Base-by-base conservation (phyloP, 64 coral and sea anemone species). In the Stylophora pistillata region DNA sequence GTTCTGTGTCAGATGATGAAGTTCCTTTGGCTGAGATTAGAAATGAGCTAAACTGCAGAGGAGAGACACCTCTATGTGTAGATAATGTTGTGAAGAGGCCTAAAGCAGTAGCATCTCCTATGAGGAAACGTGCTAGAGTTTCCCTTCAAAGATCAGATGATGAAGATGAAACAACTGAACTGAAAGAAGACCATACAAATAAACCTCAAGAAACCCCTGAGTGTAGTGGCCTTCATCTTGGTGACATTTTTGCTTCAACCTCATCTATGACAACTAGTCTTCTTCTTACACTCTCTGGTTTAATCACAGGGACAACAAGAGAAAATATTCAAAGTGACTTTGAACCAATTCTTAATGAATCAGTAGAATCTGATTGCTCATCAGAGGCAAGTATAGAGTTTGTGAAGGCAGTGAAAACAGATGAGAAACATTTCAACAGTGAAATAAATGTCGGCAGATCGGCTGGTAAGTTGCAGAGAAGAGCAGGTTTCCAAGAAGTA, bases 1-100 rank as follows among this genome's bases (percentile, higher is more conserved):
- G 62, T 18, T 55, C 65, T 13, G 63, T 65, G 31, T 80, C 68
- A 56, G 86, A 89, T 30, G 91, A 84, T 28, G 80, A 84, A 12
- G 9, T 26, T 25, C 62, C 80, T 62, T 57, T 81, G 33, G 78
- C 78, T 10, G 5, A 16, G 3, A 15, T 81, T 4, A 62, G 18
- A 17, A 41, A 20, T 68, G 61, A 11, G 15, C 0, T 62, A n/a
- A 55, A 33, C n/a, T 16, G 78, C 15, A 30, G 4, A 1, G 47
- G 5, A 26, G 9, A 18, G 55, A 25, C 25, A 13, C 14, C 20
- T 57, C 7, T 15, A 57, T 15, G 15, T 57, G 9, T 21, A 6
- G 34, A 34, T 32, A 83, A 61, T 32, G 11, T 63, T 23, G 32
- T 66, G 23, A 34, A 9, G 58, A 17, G n/a, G 23, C 15, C 37